Percentiles rank a stretch among this genome's conserved stretches.
Evolutionary conservation across 1,140 invertebrate species (phyloP).

Genomic region (Platyscapa corneri): DNA sequence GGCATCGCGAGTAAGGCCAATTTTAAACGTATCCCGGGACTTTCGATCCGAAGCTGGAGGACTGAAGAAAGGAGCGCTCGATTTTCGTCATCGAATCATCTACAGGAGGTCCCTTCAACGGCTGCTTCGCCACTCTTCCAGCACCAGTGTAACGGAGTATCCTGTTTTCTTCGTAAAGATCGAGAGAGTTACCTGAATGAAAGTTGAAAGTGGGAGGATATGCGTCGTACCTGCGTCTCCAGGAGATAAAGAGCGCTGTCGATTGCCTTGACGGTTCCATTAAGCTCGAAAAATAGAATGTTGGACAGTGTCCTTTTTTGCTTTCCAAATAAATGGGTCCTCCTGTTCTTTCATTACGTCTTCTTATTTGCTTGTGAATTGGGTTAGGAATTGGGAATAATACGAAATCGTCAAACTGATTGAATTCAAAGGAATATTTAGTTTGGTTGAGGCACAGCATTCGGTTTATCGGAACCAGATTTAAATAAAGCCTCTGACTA

Average conservation of each 20-base stretch:
- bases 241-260: background rate
- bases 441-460: background rate
- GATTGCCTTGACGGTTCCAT: slow-evolving; percentile 30
- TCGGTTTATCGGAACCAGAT: background rate
- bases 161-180: slow-evolving; percentile 21
- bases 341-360: background rate
- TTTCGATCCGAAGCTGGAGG: slow-evolving; percentile 33
- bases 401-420: background rate
- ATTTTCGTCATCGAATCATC: slow-evolving; percentile 44
- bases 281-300: background rate
- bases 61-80: background rate
- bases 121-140: background rate
- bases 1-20: slow-evolving; percentile 24
- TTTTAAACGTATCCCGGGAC: slow-evolving; percentile 42
- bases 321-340: background rate
- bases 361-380: background rate
- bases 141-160: slow-evolving; percentile 18
- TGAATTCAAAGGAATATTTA: background rate
- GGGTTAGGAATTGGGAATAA: background rate
- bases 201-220: slow-evolving; percentile 15
- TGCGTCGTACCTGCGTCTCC: background rate
- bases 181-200: background rate
- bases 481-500: background rate
- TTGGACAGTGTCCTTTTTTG: background rate
- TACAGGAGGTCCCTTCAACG: slow-evolving; percentile 9